Base-by-base conservation (phyloP, 2,797 vertebrate genomes). In the Myripristis murdjan region DNA sequence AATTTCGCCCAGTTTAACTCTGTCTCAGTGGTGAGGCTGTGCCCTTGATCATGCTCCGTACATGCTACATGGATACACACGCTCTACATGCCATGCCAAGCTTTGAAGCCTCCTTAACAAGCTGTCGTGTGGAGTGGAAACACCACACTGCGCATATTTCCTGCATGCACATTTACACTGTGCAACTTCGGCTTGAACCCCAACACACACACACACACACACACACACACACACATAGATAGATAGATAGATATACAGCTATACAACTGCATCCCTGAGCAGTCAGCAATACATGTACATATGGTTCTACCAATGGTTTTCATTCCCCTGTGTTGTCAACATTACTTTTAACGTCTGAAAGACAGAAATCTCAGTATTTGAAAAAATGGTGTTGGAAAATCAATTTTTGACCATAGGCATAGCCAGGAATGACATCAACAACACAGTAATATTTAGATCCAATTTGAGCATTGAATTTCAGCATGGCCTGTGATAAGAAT, bases 1-100 rank as follows among this genome's bases (percentile, higher is more conserved):
- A 89, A 94, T 94, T 94, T 94, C 91, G 88, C 90, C 92, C 88
- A 93, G 85, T 94, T 93, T 90, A 84, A 91, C 83, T 89, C 78
- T 37, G 88, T 91, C 89, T 93, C 91, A 83, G 86, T 74, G 83
- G 89, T 87, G 84, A 87, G 82, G 79, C 87, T 75, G 55, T 78
- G 81, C 64, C 89, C 90, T 91, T 91, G 86, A 90, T 90, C 91
- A 87, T 88, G 87, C 70, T 90, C 77, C 73, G 73, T 68, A 85
- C 86, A 91, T 84, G 81, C 78, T 72, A 87, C 79, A 70, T 64
- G 54, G 61, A 79, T 81, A 75, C 65, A 48, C 72, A 65, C 23
- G 15, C 39, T 62, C 26, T 52, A 70, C 74, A 85, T 51, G 60
- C 22, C 60, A 75, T 4, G 10, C 12, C 41, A 73, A 35, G 77